Evolutionary conservation across 2,797 vertebrate species (phyloP), one percentile per base, ranked within the genome.

Genomic region (Geotrypetes seraphini): DNA sequence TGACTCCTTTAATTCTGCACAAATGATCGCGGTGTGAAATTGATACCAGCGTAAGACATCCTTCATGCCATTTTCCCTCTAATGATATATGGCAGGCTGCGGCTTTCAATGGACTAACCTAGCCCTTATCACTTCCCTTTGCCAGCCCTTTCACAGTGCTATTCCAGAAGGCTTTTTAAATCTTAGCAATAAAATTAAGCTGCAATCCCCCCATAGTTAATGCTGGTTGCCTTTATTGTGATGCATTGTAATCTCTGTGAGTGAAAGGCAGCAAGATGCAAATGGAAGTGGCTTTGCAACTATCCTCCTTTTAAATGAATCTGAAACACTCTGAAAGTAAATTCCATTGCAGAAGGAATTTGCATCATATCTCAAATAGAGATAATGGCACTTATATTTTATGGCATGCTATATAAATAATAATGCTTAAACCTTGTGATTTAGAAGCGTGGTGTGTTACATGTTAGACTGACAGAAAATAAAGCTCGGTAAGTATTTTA

Each of bases 241-340:
- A 41, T 1, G 19, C 26, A 33, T 39, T 13, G 39, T 47, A 55
- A 67, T 75, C 60, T 65, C 51, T 44, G 57, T 40, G 42, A 79
- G 52, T 33, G 54, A 72, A 76, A 71, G 60, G 61, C 63, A 65
- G 66, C 63, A 61, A 75, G 67, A 79, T 71, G 60, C 47, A 79
- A 73, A 75, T 60, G 66, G 63, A 75, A 79, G 79, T 75, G 76
- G 62, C 63, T 71, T 59, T 66, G 41, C 50, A 78, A 57, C 69
- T 72, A 78, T 75, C n/a, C n/a, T 77, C 63, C 51, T 75, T 75
- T 73, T 63, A 67, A 77, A 78, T 71, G 66, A 57, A 70, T 53
- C 61, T 59, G 63, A 73, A 63, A 67, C 69, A 71, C 61, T 70
- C 57, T 47, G 59, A n/a, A 72, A 71, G 60, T 67, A 71, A 79